A percentile compares a stretch with the other conserved stretches of the same genome.
Conservation (phyloP, 2,888 invertebrate genomes). For the Globia sparganii region DNA sequence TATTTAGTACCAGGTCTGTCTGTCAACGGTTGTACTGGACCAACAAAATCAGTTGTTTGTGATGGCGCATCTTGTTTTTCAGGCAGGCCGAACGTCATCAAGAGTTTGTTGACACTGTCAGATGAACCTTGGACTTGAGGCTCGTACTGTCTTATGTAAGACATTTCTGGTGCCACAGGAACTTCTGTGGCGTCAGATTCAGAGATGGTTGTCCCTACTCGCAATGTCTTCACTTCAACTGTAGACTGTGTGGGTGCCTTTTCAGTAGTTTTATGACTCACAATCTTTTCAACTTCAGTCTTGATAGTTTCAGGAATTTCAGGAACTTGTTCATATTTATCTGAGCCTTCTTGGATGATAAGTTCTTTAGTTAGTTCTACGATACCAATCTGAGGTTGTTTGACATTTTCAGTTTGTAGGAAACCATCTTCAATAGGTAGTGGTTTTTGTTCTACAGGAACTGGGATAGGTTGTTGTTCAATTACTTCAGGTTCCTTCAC, state of each 20-base stretch:
- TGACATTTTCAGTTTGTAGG: conserved; percentile 53
- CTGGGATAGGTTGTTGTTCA: conserved; percentile 14
- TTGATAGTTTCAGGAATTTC: conserved; percentile 25
- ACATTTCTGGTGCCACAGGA: conserved; percentile 71
- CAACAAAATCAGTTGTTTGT: conserved; percentile 65
- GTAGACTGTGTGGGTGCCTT: conserved; percentile 71
- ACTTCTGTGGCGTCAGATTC: conserved; percentile 72
- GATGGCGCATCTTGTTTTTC: conserved; percentile 79
- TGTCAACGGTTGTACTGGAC: conserved; percentile 39
- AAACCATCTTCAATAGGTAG: conserved; percentile 58
- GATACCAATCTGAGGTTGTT: conserved; percentile 55
- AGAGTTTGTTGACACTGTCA: conserved; percentile 74
- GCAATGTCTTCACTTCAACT: conserved; percentile 73
- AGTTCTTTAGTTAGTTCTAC: conserved; percentile 66
- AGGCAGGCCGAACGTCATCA: conserved; percentile 73
- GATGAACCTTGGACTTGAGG: conserved; percentile 72
- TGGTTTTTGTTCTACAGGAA: conserved; percentile 35
- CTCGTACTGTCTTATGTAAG: conserved; percentile 78
- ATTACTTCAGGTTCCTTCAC: conserved; percentile 3
- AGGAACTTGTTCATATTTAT: conserved; percentile 43
- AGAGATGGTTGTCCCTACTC: conserved; percentile 73
- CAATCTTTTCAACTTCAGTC: conserved; percentile 47
- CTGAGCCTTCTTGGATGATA: conserved; percentile 63
- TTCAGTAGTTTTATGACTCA: conserved; percentile 67
- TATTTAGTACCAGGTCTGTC: conserved; percentile 67